Conservation (phyloP, 2,888 invertebrate species). For the Lochmaea capreae region DNA sequence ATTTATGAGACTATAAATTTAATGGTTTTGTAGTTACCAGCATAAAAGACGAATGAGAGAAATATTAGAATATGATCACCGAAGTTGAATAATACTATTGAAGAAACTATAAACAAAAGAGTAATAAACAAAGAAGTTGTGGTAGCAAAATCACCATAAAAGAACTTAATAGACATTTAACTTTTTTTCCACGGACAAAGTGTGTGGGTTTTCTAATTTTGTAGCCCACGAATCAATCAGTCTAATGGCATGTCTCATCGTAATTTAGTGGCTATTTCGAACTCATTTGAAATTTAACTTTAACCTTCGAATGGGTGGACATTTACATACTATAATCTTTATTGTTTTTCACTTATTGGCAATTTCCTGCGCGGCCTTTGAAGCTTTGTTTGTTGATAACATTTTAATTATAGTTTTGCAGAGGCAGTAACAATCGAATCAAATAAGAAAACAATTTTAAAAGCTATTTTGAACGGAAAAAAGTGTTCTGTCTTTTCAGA, state of each 20-base stretch:
- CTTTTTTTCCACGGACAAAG: not conserved
- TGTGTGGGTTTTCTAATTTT: conserved; percentile 2
- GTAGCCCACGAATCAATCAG: not conserved
- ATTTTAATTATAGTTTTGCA: conserved; percentile 1
- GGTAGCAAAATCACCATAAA: too few relatives aligned
- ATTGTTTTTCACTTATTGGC: not conserved
- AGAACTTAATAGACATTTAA: not conserved
- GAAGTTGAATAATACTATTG: too few relatives aligned
- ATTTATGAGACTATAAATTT: too few relatives aligned
- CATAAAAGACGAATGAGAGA: too few relatives aligned
- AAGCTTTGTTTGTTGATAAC: not conserved
- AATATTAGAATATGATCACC: too few relatives aligned
- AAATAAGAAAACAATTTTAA: not conserved
- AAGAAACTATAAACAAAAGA: too few relatives aligned
- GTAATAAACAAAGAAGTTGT: too few relatives aligned
- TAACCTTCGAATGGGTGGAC: not conserved
- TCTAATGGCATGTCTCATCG: not conserved
- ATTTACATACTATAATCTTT: conserved; percentile 4
- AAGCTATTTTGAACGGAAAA: too few relatives aligned
- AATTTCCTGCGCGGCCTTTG: not conserved
- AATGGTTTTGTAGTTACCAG: too few relatives aligned
- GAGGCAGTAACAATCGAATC: not conserved
- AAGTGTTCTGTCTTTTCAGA: too few relatives aligned
- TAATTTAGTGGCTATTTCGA: not conserved
- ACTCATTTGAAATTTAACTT: not conserved